phyloP scores from a whole-genome alignment of 2,797 vertebrate species.

The Nyctibius grandis region DNA sequence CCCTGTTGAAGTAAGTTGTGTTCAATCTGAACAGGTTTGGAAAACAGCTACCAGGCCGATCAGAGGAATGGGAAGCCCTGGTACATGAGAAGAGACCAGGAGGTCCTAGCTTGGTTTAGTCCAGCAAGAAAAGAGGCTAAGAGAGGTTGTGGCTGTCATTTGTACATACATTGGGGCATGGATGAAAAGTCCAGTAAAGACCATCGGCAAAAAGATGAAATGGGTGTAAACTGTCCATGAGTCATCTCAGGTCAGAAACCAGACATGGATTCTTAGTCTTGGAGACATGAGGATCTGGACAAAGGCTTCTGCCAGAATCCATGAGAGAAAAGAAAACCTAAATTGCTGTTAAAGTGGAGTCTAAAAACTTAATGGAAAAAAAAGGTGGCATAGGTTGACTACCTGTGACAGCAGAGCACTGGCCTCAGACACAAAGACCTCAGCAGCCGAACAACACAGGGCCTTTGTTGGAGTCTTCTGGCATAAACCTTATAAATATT shows the following conservation, averaged over 20 bases:
- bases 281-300: background rate
- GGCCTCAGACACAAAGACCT: background rate
- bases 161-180: fast-evolving
- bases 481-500: background rate
- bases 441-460: background rate
- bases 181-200: background rate
- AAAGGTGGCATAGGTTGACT: background rate
- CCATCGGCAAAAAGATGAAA: background rate
- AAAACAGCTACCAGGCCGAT: background rate
- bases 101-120: background rate
- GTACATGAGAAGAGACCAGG: background rate
- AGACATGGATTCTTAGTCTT: background rate
- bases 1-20: background rate
- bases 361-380: background rate
- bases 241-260: background rate
- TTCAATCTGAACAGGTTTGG: background rate
- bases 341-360: background rate
- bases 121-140: background rate
- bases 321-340: background rate
- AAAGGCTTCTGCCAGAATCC: background rate
- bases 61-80: background rate
- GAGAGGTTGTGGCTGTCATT: background rate
- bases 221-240: background rate
- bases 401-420: background rate
- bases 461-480: background rate